These are phyloP conservation scores for Ptychochromis oligacanthus DNA, from an alignment of 2,113 vertebrate species.

Conservation along the genomic window DNA sequence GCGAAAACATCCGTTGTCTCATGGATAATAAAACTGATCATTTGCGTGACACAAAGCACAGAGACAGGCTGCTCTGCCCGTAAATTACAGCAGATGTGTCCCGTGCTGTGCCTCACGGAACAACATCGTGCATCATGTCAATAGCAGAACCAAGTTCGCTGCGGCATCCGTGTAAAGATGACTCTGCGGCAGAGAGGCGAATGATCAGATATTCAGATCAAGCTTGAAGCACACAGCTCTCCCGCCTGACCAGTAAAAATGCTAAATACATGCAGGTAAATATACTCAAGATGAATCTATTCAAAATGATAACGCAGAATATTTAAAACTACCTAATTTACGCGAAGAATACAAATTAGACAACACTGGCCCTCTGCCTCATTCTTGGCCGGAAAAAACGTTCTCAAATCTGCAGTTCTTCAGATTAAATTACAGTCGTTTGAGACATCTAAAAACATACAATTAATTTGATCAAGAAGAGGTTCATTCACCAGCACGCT, in stretches of 20 bases:
- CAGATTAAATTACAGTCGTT: neutral
- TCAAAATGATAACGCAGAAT: neutral
- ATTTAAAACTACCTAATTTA: neutral
- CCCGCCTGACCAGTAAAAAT: accelerated
- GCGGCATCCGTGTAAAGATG: slow-evolving; percentile 32
- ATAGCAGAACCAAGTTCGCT: slow-evolving; percentile 8
- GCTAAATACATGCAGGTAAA: accelerated
- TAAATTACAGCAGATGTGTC: neutral
- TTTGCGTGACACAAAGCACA: neutral
- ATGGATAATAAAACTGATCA: neutral
- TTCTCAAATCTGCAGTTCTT: neutral
- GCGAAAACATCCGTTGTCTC: neutral
- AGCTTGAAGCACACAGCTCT: neutral
- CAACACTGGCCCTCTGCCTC: neutral
- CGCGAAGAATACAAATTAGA: slow-evolving; percentile 12
- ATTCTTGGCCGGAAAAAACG: neutral
- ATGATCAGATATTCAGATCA: neutral
- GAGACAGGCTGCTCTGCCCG: neutral
- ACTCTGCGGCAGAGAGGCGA: slow-evolving; percentile 29
- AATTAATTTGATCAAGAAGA: neutral
- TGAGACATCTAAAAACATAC: neutral
- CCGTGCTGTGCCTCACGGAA: neutral
- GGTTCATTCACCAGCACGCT: neutral
- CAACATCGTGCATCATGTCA: neutral
- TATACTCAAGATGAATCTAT: neutral